Evolutionary conservation across 2,113 vertebrate genomes (phyloP).

Genomic region (Trogon surrucura): DNA sequence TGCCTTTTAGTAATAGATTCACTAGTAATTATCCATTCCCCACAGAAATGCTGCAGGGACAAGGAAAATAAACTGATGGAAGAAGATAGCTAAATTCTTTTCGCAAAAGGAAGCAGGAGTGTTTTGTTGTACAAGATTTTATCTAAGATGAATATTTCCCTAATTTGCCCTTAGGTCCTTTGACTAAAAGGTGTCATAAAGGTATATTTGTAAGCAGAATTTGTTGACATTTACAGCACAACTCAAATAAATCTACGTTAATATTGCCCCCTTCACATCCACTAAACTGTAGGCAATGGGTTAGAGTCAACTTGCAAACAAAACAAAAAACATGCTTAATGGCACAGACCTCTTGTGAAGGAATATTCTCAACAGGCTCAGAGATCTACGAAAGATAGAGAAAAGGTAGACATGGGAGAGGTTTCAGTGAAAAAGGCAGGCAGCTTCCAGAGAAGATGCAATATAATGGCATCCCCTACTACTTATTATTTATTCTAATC

Average conservation of each 20-base stretch:
- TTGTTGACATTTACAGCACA: neutral
- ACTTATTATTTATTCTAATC: neutral
- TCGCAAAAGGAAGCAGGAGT: neutral
- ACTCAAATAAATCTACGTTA: neutral
- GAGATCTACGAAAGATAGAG: neutral
- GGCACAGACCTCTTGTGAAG: neutral
- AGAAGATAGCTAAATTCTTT: neutral
- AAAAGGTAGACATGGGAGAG: neutral
- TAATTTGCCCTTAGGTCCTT: neutral
- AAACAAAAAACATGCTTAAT: neutral
- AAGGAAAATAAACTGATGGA: neutral
- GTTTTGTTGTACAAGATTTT: neutral
- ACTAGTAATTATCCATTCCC: neutral
- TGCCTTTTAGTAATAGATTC: neutral
- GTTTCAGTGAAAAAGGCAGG: neutral
- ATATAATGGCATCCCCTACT: neutral
- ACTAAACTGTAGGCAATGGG: neutral
- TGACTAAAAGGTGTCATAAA: neutral
- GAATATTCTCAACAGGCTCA: neutral
- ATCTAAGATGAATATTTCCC: neutral
- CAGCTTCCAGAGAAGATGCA: neutral
- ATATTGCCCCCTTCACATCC: neutral
- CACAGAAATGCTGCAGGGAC: neutral
- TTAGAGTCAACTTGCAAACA: neutral
- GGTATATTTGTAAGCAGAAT: neutral